These are phyloP conservation scores for Pseudococcus longispinus DNA, from an alignment of 2,888 invertebrate genomes.

Conservation along the genomic window DNA sequence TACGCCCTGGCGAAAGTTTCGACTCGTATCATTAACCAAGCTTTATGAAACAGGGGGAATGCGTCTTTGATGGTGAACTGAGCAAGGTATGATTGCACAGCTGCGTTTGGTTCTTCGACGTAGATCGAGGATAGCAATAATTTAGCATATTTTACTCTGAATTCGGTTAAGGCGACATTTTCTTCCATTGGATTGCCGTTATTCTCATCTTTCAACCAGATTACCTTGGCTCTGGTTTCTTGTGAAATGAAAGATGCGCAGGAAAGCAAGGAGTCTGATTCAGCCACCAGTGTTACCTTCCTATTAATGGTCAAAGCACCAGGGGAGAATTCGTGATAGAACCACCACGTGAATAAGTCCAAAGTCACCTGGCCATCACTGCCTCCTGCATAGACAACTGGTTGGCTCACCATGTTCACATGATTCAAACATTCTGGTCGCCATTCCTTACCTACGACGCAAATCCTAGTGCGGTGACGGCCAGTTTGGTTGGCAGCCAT, in stretches of 20 bases:
- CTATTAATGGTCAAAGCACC: conserved; percentile 65
- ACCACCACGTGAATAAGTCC: conserved; percentile 66
- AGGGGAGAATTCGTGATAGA: conserved; percentile 65
- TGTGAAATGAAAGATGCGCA: conserved; percentile 63
- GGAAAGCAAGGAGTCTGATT: conserved; percentile 62
- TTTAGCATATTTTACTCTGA: conserved; percentile 63
- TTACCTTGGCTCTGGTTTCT: conserved; percentile 62
- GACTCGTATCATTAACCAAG: conserved; percentile 64
- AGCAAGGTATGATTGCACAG: conserved; percentile 60
- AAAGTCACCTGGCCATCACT: conserved; percentile 63
- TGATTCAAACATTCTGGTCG: conserved; percentile 64
- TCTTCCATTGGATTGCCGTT: conserved; percentile 59
- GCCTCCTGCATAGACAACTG: conserved; percentile 64
- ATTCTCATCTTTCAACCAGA: conserved; percentile 57
- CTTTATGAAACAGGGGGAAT: conserved; percentile 64
- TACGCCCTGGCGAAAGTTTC: conserved; percentile 64
- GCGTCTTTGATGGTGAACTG: conserved; percentile 64
- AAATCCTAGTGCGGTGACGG: conserved; percentile 64
- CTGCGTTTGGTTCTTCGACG: conserved; percentile 59
- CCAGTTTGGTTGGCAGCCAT: conserved; percentile 65
- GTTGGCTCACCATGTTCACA: conserved; percentile 66
- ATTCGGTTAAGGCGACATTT: conserved; percentile 62
- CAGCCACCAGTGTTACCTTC: conserved; percentile 63
- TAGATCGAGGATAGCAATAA: conserved; percentile 60
- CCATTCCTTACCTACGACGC: conserved; percentile 65